phyloP scores from a whole-genome alignment of 2,888 invertebrate species.

The Pristionchus exspectatus region DNA sequence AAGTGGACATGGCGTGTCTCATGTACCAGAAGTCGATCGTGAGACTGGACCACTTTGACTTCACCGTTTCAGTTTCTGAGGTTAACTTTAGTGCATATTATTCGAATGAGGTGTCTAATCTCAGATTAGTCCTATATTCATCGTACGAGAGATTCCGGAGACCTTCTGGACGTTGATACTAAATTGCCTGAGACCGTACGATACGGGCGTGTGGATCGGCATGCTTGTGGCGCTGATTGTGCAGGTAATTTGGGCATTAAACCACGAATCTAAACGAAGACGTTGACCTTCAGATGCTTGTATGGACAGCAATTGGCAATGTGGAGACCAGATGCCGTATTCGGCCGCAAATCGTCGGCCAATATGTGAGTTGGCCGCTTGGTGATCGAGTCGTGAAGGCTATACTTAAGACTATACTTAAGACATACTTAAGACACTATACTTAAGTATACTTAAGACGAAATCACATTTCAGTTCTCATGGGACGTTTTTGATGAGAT shows the following conservation, averaged over 20 bases:
- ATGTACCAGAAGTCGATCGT: not conserved
- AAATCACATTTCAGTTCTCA: constrained; percentile 18
- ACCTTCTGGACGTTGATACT: constrained; percentile 10
- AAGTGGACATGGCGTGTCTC: constrained; percentile 18
- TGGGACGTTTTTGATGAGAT: constrained; percentile 23
- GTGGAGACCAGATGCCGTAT: not conserved
- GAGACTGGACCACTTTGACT: not conserved
- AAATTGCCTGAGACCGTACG: constrained; percentile 39
- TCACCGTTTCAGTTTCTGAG: not conserved
- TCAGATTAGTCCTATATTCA: constrained; percentile 29
- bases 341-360: not conserved
- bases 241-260: no score
- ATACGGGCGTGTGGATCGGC: not conserved
- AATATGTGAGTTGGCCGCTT: not conserved
- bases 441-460: no score
- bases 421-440: no score
- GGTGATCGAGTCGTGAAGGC: no score
- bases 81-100: not conserved
- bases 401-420: no score
- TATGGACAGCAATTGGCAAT: not conserved
- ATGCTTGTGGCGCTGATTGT: not conserved
- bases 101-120: not conserved
- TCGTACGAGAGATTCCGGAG: not conserved
- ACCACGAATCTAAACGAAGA: no score
- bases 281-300: not conserved